phyloP scores from a whole-genome alignment of 2,888 invertebrate genomes.

The Subacronicta megacephala region DNA sequence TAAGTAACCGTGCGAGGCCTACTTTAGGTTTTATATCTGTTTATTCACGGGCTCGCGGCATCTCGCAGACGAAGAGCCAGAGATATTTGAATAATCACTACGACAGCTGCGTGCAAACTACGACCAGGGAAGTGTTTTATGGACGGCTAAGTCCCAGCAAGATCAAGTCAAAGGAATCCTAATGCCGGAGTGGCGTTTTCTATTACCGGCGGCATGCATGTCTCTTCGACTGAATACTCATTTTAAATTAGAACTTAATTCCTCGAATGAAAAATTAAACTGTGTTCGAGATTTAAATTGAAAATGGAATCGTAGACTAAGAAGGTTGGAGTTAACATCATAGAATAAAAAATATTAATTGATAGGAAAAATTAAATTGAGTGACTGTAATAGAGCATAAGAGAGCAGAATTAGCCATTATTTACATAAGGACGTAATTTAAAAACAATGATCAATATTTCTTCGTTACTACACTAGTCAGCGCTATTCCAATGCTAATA shows the following conservation, averaged over 20 bases:
- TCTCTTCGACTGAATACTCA: slow-evolving; percentile 15
- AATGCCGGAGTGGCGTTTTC: slow-evolving; percentile 22
- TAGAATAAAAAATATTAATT: too few relatives aligned
- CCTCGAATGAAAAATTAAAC: slow-evolving; percentile 6
- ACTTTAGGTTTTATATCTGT: slow-evolving; percentile 47
- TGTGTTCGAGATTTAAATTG: slow-evolving; percentile 2
- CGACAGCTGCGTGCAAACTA: slow-evolving; percentile 48
- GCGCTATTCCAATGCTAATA: too few relatives aligned
- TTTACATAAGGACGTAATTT: too few relatives aligned
- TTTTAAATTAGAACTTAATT: slow-evolving; percentile 33
- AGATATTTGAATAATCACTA: slow-evolving; percentile 54
- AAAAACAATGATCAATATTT: too few relatives aligned
- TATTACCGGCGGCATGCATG: slow-evolving; percentile 14
- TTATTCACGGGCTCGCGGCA: slow-evolving; percentile 36
- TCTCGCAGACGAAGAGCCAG: slow-evolving; percentile 39
- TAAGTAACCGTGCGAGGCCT: slow-evolving; percentile 27
- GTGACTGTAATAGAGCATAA: too few relatives aligned
- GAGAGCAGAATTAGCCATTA: too few relatives aligned
- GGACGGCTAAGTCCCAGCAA: slow-evolving; percentile 27
- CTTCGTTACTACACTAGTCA: too few relatives aligned
- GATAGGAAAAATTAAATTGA: too few relatives aligned
- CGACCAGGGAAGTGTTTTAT: slow-evolving; percentile 43
- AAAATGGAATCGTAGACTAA: neutral
- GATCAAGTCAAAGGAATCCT: slow-evolving; percentile 35
- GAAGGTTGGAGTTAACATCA: too few relatives aligned